A percentile compares a stretch with the other conserved stretches of the same genome.
These are phyloP conservation scores for Mesitornis unicolor DNA, from an alignment of 2,113 vertebrate species.

Conservation along the genomic window DNA sequence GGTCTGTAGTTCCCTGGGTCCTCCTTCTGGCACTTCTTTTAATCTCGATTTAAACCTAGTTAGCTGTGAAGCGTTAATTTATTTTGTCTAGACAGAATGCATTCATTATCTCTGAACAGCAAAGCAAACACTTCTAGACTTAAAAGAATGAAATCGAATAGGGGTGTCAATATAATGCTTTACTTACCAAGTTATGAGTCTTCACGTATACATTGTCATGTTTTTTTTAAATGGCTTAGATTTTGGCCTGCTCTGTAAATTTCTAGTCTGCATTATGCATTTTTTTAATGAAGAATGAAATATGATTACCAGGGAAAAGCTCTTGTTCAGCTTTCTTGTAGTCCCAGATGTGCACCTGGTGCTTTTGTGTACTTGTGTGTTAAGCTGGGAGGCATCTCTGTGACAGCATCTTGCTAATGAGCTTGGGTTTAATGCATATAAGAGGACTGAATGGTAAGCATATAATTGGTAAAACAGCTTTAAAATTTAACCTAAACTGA, in stretches of 20 bases:
- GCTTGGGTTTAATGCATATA: not conserved
- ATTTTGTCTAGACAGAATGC: constrained; percentile 2
- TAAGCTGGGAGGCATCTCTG: constrained; percentile 45
- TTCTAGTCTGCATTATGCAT: constrained; percentile 50
- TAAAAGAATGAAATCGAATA: constrained; percentile 21
- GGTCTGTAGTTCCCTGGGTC: too few species aligned
- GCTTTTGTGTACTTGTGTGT: constrained; percentile 58
- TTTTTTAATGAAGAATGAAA: constrained; percentile 75
- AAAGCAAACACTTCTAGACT: not conserved
- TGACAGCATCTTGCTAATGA: constrained; percentile 43
- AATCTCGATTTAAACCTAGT: constrained; percentile 43
- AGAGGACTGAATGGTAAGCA: not conserved
- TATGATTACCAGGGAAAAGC: constrained; percentile 60
- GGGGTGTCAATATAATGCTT: not conserved
- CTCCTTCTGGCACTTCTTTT: too few species aligned
- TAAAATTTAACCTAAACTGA: constrained; percentile 24
- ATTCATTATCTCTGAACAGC: constrained; percentile 16
- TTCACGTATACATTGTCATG: not conserved
- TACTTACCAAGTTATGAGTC: constrained; percentile 27
- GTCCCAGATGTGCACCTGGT: constrained; percentile 81
- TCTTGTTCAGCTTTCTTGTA: constrained; percentile 61
- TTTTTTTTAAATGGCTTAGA: constrained; percentile 47
- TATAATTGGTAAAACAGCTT: constrained; percentile 19
- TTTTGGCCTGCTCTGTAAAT: constrained; percentile 59
- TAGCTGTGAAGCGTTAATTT: constrained; percentile 34